A percentile compares a stretch with the other conserved stretches of the same genome.
phyloP scores from a whole-genome alignment of 2,797 vertebrate species.

The Pseudocheirus occidentalis region DNA sequence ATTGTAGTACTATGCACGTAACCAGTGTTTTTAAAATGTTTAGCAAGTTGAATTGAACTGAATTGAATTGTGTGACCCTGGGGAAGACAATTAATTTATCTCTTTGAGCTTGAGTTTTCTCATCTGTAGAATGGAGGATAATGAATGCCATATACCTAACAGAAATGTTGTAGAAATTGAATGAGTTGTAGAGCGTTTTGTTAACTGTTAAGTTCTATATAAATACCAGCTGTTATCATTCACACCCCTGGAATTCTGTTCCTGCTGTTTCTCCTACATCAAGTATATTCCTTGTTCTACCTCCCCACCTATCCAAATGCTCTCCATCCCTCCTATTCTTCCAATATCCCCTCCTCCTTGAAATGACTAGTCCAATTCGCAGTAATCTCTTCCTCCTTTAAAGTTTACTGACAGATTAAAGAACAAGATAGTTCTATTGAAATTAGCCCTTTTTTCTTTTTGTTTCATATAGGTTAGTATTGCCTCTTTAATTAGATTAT shows the following conservation, averaged over 20 bases:
- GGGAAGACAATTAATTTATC: not conserved
- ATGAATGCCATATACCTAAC: not conserved
- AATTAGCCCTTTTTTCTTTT: not conserved
- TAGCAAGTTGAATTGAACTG: not conserved
- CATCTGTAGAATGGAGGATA: not conserved
- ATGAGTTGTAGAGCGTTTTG: not conserved
- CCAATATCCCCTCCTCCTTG: not conserved
- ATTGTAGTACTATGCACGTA: not conserved
- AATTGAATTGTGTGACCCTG: not conserved
- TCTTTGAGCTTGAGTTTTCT: not conserved
- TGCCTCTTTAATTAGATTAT: rapidly evolving
- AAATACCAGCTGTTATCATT: not conserved
- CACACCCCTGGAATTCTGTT: not conserved
- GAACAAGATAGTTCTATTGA: not conserved
- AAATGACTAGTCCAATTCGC: not conserved
- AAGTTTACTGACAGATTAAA: not conserved
- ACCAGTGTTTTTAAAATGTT: not conserved
- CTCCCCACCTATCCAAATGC: not conserved
- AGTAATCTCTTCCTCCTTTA: not conserved
- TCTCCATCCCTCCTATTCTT: not conserved
- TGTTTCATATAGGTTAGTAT: not conserved
- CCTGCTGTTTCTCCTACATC: not conserved
- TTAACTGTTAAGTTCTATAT: not conserved
- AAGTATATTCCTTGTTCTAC: not conserved
- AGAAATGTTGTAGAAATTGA: not conserved